Evolutionary conservation across 2,113 vertebrate species (phyloP), one percentile per base, ranked within the genome.

Genomic region (Notothenia rossii): DNA sequence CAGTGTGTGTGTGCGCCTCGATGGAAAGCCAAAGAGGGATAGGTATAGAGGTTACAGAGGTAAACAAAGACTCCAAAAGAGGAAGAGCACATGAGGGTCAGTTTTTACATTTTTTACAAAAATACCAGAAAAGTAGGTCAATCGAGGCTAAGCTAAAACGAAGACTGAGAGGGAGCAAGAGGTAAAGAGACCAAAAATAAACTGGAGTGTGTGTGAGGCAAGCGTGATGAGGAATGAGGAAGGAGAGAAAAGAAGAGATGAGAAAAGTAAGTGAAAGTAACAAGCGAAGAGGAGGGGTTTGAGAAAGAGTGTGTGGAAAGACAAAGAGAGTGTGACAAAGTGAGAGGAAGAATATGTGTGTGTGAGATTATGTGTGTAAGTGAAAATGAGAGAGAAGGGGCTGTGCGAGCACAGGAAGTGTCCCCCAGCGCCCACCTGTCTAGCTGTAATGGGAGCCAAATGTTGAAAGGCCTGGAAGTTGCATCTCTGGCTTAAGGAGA

Each of bases 381-480:
- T 53, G 65, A 58, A 46, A 54, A 6, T 13, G 36, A 50, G 29
- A 46, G 43, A 11, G 22, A n/a, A 6, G 5, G 46, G 7, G 49
- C 2, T 40, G 25, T 11, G 25, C 4, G 2, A 48, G 73, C 33
- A 49, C 61, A 72, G 60, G 46, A 72, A 77, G 84, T 33, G 36
- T 59, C 74, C 80, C 75, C 43, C 43, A 67, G 81, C 58, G 10
- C 72, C 78, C 82, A 90, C 84, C 86, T 90, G 83, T 86, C 60
- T 60, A 29, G 78, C 78, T 72, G 76, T 82, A 88, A 84, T 86
- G 73, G 82, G 66, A 86, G 76, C 81, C 86, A 90, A 88, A 86
- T 75, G 86, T 76, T 76, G 45, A 75, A 77, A 84, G 45, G 71
- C 75, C 81, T 84, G 77, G 81, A 79, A 79, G 65, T 50, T 82